A percentile compares a stretch with the other conserved stretches of the same genome.
Conservation (phyloP, 1,140 invertebrate genomes). For the Nymphalis io region DNA sequence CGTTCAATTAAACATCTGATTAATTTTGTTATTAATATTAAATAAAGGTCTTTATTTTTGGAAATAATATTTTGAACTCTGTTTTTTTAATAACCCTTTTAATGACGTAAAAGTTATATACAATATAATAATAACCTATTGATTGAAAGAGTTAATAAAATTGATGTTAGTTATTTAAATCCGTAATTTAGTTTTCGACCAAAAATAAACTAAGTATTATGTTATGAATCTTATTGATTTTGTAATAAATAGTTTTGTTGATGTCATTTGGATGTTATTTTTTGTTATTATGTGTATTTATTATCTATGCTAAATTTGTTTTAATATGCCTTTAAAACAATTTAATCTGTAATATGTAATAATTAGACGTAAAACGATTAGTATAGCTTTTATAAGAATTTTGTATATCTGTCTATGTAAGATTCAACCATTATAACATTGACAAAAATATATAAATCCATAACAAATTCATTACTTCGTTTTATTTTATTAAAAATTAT, state of each 20-base stretch:
- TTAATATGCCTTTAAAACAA: neutral
- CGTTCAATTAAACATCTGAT: neutral
- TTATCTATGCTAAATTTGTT: neutral
- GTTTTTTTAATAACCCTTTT: too few species aligned
- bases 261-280: neutral
- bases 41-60: too few species aligned
- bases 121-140: too few species aligned
- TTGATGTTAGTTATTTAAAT: neutral
- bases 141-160: too few species aligned
- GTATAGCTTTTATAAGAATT: constrained; percentile 21
- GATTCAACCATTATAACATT: constrained; percentile 8
- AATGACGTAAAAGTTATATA: too few species aligned
- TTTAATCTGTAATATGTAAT: constrained; percentile 2
- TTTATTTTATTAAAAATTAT: neutral
- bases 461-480: neutral
- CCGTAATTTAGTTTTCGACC: constrained; percentile 2
- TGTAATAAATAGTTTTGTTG: neutral
- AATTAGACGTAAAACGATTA: constrained; percentile 2
- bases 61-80: too few species aligned
- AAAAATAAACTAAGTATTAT: constrained; percentile 11
- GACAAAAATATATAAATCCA: constrained; percentile 12
- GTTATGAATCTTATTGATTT: constrained; percentile 4
- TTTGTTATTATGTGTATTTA: neutral
- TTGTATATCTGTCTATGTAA: constrained; percentile 21
- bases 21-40: neutral